Base-by-base conservation (phyloP, 2,797 vertebrate genomes). In the Salarias fasciatus region DNA sequence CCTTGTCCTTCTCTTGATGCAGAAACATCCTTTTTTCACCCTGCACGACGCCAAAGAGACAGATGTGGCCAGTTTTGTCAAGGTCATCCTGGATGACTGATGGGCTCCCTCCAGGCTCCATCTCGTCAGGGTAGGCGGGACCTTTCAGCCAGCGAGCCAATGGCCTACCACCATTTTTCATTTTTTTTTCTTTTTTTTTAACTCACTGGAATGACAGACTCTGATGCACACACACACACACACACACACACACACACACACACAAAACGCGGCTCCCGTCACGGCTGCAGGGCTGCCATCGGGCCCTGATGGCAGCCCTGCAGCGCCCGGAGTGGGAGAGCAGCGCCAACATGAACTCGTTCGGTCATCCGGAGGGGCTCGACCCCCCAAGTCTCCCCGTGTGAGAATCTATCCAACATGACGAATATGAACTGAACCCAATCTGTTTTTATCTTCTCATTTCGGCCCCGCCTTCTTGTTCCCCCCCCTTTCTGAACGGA, bases 1-100 rank as follows among this genome's bases (percentile, higher is more conserved):
- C 2, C 2, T 0, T 14, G 18, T n/a, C 11, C 7, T 18, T 11
- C 15, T 12, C 44, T 71, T 38, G 8, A 35, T 57, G 66, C 88
- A 98, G 96, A 90, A 95, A 94, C 96, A 97, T 89, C 92, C 82
- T 9, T 98, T 98, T 93, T 95, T 98, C 89, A 94, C 92, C 74
- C 75, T 94, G 88, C 96, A 98, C n/a, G 95, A 97, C 94, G 93
- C 94, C 92, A 96, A 96, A 95, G 94, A 95, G 72, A 97, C 96
- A 83, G 96, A 97, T 14, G 96, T 97, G 92, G 95, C 96, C 86
- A 95, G 94, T 92, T 98, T 98, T 87, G 96, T 98, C 92, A 97
- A 96, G 91, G 90, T 91, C 83, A 94, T 97, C 90, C 93, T 98
- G 86, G 94, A 94, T 87, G 94, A 95, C 88, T 97, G 93, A 96